A percentile compares a stretch with the other conserved stretches of the same genome.
Evolutionary conservation across 1,140 invertebrate species (phyloP).

Genomic region (Drosophila auraria): DNA sequence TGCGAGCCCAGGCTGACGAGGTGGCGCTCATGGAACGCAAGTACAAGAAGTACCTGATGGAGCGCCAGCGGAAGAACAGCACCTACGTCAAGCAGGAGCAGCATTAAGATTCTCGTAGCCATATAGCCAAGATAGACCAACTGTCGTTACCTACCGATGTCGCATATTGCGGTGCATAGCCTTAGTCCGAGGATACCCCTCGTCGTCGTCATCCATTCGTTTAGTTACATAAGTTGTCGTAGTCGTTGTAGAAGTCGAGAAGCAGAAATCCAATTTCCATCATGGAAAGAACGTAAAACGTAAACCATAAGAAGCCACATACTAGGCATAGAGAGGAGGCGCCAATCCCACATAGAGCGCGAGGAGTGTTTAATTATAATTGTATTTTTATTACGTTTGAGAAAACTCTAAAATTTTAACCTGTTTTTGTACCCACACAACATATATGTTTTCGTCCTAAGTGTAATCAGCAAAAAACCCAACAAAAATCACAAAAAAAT

Average conservation of each 20-base stretch:
- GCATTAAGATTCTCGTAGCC: constrained; percentile 65
- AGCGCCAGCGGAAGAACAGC: constrained; percentile 44
- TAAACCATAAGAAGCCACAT: constrained; percentile 32
- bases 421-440: constrained; percentile 49
- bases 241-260: constrained; percentile 62
- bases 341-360: constrained; percentile 14
- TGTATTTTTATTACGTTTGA: constrained; percentile 66
- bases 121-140: constrained; percentile 54
- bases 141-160: constrained; percentile 59
- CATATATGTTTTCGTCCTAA: constrained; percentile 58
- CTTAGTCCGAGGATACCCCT: constrained; percentile 40
- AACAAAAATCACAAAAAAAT: constrained; percentile 27
- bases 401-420: constrained; percentile 52
- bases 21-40: constrained; percentile 9
- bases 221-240: constrained; percentile 61
- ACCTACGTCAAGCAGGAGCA: constrained; percentile 60
- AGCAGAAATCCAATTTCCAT: constrained; percentile 49
- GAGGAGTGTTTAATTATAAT: constrained; percentile 39
- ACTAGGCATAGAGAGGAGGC: constrained; percentile 28
- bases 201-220: constrained; percentile 51
- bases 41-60: constrained; percentile 33
- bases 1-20: constrained; percentile 14
- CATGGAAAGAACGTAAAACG: constrained; percentile 41
- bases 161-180: constrained; percentile 63
- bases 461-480: constrained; percentile 47